phyloP scores from a whole-genome alignment of 1,140 invertebrate species.

The Drosophila jambulina region DNA sequence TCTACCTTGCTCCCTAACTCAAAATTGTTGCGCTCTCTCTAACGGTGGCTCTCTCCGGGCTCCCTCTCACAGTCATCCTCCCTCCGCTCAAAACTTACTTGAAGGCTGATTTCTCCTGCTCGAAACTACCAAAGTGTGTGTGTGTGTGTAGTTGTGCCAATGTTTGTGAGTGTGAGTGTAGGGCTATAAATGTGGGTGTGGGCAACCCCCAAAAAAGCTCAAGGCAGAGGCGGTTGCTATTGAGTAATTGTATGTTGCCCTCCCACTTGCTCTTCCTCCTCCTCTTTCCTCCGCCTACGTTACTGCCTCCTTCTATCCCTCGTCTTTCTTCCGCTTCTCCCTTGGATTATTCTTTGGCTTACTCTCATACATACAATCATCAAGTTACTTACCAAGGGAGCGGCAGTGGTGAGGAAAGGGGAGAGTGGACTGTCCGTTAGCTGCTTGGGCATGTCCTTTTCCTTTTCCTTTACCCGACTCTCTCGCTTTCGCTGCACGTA shows the following conservation, averaged over 20 bases:
- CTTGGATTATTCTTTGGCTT: conserved; percentile 47
- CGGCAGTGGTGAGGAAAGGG: conserved; percentile 31
- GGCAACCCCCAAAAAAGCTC: conserved; percentile 78
- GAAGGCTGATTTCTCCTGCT: conserved; percentile 44
- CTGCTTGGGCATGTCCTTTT: conserved; percentile 78
- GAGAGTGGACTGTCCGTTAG: conserved; percentile 68
- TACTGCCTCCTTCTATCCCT: conserved; percentile 4
- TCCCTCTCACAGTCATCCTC: conserved; percentile 23
- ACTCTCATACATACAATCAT: conserved; percentile 66
- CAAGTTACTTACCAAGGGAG: conserved; percentile 66
- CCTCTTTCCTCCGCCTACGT: background rate
- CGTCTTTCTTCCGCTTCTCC: conserved; percentile 21
- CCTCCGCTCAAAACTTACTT: conserved; percentile 63
- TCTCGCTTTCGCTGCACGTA: conserved; percentile 17
- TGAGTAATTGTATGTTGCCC: conserved; percentile 75
- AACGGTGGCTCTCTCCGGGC: conserved; percentile 31
- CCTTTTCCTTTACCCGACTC: conserved; percentile 29
- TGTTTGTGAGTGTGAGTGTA: conserved; percentile 27
- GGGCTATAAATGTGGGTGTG: conserved; percentile 24
- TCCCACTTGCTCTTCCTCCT: conserved; percentile 15
- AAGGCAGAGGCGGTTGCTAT: conserved; percentile 65
- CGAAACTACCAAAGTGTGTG: conserved; percentile 61
- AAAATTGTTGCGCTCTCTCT: conserved; percentile 63
- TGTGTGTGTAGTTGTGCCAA: conserved; percentile 54
- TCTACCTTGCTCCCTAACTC: conserved; percentile 49